Percentiles rank a stretch among this genome's conserved stretches.
Conservation (phyloP, 2,888 invertebrate genomes). For the Seira sanloemensis region DNA sequence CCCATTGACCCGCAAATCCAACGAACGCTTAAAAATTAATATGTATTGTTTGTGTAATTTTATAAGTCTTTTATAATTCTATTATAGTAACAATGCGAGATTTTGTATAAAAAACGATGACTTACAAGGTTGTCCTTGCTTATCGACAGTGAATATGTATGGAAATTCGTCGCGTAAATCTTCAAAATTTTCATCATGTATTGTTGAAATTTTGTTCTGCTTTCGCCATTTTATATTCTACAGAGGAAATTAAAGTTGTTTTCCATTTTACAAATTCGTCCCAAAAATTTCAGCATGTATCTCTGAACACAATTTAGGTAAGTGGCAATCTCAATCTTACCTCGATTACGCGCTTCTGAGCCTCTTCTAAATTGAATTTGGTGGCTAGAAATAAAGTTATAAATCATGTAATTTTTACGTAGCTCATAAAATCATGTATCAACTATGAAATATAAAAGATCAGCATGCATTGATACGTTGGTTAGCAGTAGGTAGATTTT, state of each 20-base stretch:
- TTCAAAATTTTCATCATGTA: slow-evolving; percentile 35
- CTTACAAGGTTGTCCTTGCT: slow-evolving; percentile 44
- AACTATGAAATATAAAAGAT: neutral
- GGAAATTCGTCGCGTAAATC: slow-evolving; percentile 33
- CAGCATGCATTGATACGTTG: too few relatives aligned
- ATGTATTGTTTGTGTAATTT: neutral
- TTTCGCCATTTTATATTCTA: slow-evolving; percentile 45
- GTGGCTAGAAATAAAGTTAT: too few relatives aligned
- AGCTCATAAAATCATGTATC: neutral
- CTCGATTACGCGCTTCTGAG: slow-evolving; percentile 24
- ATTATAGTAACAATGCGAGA: too few relatives aligned
- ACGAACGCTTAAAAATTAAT: slow-evolving; percentile 19
- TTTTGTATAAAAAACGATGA: neutral
- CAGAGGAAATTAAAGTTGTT: neutral
- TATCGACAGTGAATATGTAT: slow-evolving; percentile 25
- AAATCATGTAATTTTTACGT: neutral
- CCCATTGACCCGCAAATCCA: slow-evolving; percentile 50
- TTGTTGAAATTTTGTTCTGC: slow-evolving; percentile 47
- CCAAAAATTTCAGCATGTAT: too few relatives aligned
- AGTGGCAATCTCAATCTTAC: slow-evolving; percentile 1
- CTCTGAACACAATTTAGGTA: too few relatives aligned
- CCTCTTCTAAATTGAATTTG: slow-evolving; percentile 38
- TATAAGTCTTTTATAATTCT: too few relatives aligned
- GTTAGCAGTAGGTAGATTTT: too few relatives aligned
- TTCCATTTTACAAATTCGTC: too few relatives aligned